Percentiles rank a stretch among this genome's conserved stretches.
These are phyloP conservation scores for Tragelaphus oryx DNA, from an alignment of 2,797 vertebrate species.

Conservation along the genomic window DNA sequence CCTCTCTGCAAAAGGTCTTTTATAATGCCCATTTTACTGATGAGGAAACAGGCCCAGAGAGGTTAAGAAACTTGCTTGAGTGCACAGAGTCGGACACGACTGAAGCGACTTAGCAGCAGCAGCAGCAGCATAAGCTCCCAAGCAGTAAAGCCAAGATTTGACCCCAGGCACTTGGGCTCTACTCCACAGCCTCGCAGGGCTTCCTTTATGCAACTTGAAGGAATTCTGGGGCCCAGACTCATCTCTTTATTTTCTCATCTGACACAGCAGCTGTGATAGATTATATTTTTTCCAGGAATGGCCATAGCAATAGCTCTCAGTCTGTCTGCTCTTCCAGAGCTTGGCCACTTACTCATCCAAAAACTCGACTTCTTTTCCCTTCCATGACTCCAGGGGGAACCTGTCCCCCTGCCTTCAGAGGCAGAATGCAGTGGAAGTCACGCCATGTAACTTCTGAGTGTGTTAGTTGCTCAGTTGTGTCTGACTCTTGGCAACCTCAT, in stretches of 20 bases:
- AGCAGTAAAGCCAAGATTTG: background rate
- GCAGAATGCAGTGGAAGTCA: background rate
- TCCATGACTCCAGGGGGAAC: background rate
- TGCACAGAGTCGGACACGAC: too few species aligned
- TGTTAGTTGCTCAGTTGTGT: background rate
- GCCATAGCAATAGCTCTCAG: background rate
- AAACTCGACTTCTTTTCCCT: background rate
- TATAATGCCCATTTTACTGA: background rate
- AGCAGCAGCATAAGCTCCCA: background rate
- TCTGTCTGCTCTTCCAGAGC: background rate
- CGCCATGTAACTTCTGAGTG: rapidly evolving
- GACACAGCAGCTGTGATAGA: background rate
- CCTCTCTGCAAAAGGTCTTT: background rate
- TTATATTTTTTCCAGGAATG: background rate
- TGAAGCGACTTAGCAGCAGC: too few species aligned
- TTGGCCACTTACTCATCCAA: background rate
- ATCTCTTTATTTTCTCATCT: background rate
- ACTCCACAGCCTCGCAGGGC: rapidly evolving
- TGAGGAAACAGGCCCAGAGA: background rate
- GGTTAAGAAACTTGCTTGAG: background rate
- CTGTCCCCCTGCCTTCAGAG: background rate
- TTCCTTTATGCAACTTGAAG: background rate
- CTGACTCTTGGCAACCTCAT: background rate
- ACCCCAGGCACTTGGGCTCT: background rate
- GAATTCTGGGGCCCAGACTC: background rate